A percentile compares a stretch with the other conserved stretches of the same genome.
phyloP scores from a whole-genome alignment of 2,113 vertebrate species.

The Halichoerus grypus region DNA sequence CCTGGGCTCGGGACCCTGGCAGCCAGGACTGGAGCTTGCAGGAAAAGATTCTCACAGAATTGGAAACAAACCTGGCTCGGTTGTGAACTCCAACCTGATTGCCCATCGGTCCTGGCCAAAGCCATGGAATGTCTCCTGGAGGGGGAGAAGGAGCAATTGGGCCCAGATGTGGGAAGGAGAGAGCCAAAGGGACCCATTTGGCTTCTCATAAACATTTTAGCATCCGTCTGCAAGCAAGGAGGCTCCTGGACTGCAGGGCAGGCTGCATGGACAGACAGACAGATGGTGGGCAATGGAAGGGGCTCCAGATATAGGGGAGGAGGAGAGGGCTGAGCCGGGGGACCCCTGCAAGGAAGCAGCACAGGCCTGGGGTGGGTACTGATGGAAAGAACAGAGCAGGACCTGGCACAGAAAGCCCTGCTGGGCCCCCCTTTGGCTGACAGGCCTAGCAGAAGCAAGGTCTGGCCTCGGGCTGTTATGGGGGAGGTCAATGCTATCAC shows the following conservation, averaged over 20 bases:
- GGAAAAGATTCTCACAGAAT: slow-evolving; percentile 82
- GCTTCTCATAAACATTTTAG: slow-evolving; percentile 74
- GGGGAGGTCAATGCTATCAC: not conserved
- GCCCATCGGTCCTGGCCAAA: slow-evolving; percentile 80
- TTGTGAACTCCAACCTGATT: slow-evolving; percentile 74
- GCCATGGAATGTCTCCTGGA: slow-evolving; percentile 85
- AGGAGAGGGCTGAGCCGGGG: not conserved
- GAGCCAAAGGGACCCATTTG: slow-evolving; percentile 80
- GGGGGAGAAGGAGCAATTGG: slow-evolving; percentile 78
- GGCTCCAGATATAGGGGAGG: not conserved
- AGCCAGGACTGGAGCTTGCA: slow-evolving; percentile 58
- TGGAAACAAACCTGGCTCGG: slow-evolving; percentile 83
- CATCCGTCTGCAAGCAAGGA: slow-evolving; percentile 46
- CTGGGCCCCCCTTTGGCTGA: not conserved
- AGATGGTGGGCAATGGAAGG: not conserved
- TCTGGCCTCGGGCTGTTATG: not conserved
- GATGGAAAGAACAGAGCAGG: not conserved
- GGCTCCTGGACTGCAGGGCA: not conserved
- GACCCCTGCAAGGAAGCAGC: not conserved
- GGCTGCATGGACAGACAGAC: not conserved
- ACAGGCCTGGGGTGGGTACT: not conserved
- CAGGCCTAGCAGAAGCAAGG: not conserved
- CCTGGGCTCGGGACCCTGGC: not conserved
- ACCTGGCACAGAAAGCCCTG: not conserved
- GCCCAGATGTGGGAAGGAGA: slow-evolving; percentile 86